Percentiles rank a stretch among this genome's conserved stretches.
Conservation (phyloP, 2,113 vertebrate genomes). For the Crotalus horridus region DNA sequence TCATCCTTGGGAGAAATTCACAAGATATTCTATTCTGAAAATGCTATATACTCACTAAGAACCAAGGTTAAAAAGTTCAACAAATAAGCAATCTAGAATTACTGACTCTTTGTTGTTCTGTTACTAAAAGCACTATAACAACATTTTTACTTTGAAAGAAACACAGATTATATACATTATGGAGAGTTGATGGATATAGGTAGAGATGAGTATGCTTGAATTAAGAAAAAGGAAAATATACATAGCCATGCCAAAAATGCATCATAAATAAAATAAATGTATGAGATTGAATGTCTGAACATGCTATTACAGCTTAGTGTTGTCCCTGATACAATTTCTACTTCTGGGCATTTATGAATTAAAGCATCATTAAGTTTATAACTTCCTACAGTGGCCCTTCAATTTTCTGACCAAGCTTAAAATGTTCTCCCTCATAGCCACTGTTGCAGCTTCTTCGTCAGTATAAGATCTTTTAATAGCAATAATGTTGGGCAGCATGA, state of each 20-base stretch:
- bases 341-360: neutral
- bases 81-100: neutral
- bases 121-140: neutral
- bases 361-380: neutral
- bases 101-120: neutral
- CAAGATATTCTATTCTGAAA: neutral
- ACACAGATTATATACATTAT: neutral
- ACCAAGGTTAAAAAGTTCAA: neutral
- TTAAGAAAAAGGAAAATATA: neutral
- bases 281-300: neutral
- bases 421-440: neutral
- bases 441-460: neutral
- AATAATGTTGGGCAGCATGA: neutral
- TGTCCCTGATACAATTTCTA: neutral
- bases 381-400: neutral
- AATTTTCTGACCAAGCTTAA: neutral
- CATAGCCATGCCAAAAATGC: neutral
- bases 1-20: neutral
- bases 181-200: neutral
- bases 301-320: neutral
- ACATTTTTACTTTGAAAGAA: neutral
- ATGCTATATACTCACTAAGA: neutral
- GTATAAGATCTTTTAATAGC: neutral
- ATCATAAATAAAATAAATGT: neutral
- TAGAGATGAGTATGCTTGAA: neutral